phyloP scores from a whole-genome alignment of 2,113 vertebrate species.

The Coryphaenoides rupestris region DNA sequence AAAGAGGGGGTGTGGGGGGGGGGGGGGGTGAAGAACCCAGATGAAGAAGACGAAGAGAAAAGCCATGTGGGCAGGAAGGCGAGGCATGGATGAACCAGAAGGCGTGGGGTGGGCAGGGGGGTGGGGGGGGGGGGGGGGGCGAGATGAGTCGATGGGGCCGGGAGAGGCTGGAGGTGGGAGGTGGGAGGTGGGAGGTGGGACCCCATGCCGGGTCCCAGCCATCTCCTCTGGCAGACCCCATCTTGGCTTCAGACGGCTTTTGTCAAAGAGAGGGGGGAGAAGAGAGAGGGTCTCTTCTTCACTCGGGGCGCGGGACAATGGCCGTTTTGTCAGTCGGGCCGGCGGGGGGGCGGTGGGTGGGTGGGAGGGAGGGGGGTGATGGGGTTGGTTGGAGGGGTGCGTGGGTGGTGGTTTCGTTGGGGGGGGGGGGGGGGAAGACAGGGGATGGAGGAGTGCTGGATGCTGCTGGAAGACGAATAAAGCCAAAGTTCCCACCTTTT shows the following conservation, averaged over 20 bases:
- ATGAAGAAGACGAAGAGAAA: conserved; percentile 20
- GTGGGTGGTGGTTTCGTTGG: conserved; percentile 93
- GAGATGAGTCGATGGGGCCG: conserved; percentile 16
- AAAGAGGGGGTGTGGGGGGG: conserved; percentile 74
- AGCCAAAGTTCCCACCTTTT: conserved; percentile 69
- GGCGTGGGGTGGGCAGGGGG: conserved; percentile 18
- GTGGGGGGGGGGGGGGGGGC: conserved; percentile 50
- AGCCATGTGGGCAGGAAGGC: conserved; percentile 2
- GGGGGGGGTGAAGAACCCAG: conserved; percentile 67
- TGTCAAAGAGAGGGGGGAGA: conserved; percentile 79
- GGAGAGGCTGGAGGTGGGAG: conserved; percentile 29
- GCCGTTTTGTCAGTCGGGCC: conserved; percentile 84
- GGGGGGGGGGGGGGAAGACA: conserved; percentile 57
- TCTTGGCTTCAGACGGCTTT: conserved; percentile 88
- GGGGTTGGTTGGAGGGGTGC: conserved; percentile 64
- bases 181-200: conserved; percentile 67
- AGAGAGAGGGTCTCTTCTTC: conserved; percentile 90
- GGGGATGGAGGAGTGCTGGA: conserved; percentile 68
- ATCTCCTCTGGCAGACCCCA: conserved; percentile 83
- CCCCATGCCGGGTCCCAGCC: conserved; percentile 83
- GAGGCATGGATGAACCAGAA: conserved; percentile 16
- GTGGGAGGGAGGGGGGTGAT: conserved; percentile 63
- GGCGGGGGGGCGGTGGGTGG: conserved; percentile 69
- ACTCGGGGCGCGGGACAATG: conserved; percentile 85
- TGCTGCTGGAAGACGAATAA: conserved; percentile 69